Conservation (phyloP, 2,797 vertebrate genomes). For the Natrix natrix region DNA sequence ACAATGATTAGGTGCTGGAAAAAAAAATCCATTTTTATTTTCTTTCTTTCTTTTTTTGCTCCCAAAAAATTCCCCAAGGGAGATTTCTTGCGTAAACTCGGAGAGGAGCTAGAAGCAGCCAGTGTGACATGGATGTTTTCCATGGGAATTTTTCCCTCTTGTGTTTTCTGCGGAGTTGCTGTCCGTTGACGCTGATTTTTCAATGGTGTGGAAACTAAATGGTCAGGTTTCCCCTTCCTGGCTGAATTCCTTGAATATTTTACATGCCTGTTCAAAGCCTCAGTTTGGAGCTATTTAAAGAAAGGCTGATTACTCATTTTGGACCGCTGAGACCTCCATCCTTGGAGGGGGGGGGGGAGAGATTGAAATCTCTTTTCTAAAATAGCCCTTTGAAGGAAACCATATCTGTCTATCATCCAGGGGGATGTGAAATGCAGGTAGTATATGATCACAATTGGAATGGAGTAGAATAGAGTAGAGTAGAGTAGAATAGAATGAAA, state of each 20-base stretch:
- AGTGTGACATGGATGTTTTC: no score
- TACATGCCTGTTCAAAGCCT: neutral
- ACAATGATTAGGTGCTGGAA: no score
- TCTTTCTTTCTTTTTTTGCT: neutral
- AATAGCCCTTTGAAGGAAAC: no score
- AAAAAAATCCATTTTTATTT: neutral
- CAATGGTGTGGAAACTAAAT: neutral
- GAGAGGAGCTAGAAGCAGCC: no score
- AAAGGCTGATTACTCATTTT: neutral
- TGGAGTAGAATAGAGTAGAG: no score
- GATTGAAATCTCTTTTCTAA: neutral
- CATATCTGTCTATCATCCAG: no score
- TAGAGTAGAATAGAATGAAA: no score
- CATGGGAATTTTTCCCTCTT: neutral
- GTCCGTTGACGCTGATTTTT: neutral
- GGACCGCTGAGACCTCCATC: neutral
- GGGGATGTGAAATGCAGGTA: no score
- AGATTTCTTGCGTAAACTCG: neutral
- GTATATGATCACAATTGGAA: no score
- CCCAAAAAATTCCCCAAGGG: no score
- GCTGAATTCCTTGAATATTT: conserved; percentile 1
- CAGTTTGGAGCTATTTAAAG: neutral
- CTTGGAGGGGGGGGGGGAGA: neutral
- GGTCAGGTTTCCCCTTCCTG: neutral
- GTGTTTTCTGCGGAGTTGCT: neutral